Evolutionary conservation across 2,888 invertebrate genomes (phyloP).

Genomic region (Ochlodes sylvanus): DNA sequence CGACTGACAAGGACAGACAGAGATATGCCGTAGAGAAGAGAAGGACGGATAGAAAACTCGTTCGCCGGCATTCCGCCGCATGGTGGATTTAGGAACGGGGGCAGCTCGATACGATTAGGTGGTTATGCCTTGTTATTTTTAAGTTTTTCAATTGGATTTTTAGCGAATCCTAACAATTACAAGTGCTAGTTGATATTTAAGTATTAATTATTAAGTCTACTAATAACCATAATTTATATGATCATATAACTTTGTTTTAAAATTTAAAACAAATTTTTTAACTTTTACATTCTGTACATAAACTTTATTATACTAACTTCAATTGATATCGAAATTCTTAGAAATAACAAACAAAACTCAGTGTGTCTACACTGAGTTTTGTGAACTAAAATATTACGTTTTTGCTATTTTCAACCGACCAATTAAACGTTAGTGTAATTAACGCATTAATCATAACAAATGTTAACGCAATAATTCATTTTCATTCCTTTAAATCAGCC

Average conservation of each 20-base stretch:
- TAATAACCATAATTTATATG: too few relatives aligned
- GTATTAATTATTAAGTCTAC: too few relatives aligned
- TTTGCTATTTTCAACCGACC: too few relatives aligned
- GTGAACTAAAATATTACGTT: too few relatives aligned
- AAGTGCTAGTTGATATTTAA: background rate
- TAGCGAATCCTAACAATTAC: conserved; percentile 35
- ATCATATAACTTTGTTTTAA: too few relatives aligned
- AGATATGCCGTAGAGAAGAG: conserved; percentile 70
- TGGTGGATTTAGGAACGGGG: conserved; percentile 84
- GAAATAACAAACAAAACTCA: too few relatives aligned
- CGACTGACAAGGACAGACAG: conserved; percentile 74
- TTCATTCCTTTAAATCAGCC: conserved; percentile 16
- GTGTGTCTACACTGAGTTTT: too few relatives aligned
- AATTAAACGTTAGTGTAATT: background rate
- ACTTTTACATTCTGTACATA: too few relatives aligned
- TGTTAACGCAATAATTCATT: conserved; percentile 14
- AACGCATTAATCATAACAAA: conserved; percentile 11
- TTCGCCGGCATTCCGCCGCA: conserved; percentile 82
- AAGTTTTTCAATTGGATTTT: conserved; percentile 53
- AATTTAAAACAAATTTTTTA: too few relatives aligned
- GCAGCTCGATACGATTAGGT: conserved; percentile 82
- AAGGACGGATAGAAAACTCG: conserved; percentile 80
- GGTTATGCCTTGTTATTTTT: conserved; percentile 82
- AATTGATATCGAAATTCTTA: too few relatives aligned
- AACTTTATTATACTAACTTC: too few relatives aligned